Base-by-base conservation (phyloP, 1,140 invertebrate genomes). In the Aphidius gifuensis region DNA sequence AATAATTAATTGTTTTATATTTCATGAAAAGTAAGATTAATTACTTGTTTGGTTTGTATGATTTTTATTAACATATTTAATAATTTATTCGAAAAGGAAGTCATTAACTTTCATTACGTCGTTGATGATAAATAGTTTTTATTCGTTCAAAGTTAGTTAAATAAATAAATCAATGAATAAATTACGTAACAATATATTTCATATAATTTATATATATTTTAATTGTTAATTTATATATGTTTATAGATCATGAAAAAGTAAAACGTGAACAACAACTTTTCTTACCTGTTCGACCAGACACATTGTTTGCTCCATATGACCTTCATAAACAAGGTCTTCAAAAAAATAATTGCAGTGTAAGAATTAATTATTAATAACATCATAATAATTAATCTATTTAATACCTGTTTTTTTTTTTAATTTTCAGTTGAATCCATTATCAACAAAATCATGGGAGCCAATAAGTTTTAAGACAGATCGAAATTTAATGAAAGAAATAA, bases 401-500 rank as follows among this genome's bases (percentile, higher is more conserved):
- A 45, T 21, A 39, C n/a, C 57, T 50, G 42, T 40, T 23, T 9
- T 1, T 56, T 65, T 60, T 55, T 39, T 42, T 39, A 54, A 56
- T 59, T 50, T 4, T 54, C 71, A 81, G 80, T 67, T 79, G 61
- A 81, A 81, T 71, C 79, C 78, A 66, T 81, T 81, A 70, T 80
- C 79, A 61, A 74, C 80, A 8, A 81, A 80, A 61, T 79, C 78
- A 55, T 80, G 79, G 76, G 78, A 80, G 61, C 79, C 79, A 45
- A 80, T 81, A 65, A 80, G 79, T 66, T 80, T 78, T 66, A 81
- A 80, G 68, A 68, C 79, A 45, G 75, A 80, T 66, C 76, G 80
- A 64, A 82, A 80, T 63, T 70, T 79, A 46, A 80, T 79, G 77
- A 81, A 83, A 68, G 81, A 84, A 71, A 81, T 83, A 74, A 88